Evolutionary conservation across 2,113 vertebrate genomes (phyloP).

Genomic region (Pan troglodytes): DNA sequence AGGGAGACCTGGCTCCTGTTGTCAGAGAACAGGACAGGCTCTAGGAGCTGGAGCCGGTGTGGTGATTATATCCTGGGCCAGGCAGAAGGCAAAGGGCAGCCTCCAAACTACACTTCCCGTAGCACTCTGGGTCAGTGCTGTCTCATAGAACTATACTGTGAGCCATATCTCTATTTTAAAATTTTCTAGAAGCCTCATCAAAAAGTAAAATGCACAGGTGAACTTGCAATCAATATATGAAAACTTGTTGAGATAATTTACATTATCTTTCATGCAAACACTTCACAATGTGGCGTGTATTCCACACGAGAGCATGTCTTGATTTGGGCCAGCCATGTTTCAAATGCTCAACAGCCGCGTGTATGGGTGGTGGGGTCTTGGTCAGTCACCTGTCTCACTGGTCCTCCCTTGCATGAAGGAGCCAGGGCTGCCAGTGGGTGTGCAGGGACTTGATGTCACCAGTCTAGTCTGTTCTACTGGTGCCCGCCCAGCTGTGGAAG

Average conservation of each 20-base stretch:
- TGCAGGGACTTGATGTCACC: too few relatives aligned
- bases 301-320: rapidly evolving
- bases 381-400: neutral
- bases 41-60: neutral
- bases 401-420: neutral
- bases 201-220: neutral
- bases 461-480: neutral
- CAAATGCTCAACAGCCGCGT: neutral
- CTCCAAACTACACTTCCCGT: neutral
- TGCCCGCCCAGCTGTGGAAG: neutral
- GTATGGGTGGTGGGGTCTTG: neutral
- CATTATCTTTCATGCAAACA: neutral
- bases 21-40: neutral
- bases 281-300: neutral
- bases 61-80: neutral
- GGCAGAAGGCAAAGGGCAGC: neutral
- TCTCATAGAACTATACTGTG: neutral
- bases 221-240: neutral
- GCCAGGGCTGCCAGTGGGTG: neutral
- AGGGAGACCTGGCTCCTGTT: neutral
- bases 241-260: neutral
- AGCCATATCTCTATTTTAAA: neutral
- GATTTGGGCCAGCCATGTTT: rapidly evolving
- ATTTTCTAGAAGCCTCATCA: neutral
- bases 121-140: neutral